phyloP scores from a whole-genome alignment of 1,140 invertebrate genomes.

The Macrobrachium rosenbergii region DNA sequence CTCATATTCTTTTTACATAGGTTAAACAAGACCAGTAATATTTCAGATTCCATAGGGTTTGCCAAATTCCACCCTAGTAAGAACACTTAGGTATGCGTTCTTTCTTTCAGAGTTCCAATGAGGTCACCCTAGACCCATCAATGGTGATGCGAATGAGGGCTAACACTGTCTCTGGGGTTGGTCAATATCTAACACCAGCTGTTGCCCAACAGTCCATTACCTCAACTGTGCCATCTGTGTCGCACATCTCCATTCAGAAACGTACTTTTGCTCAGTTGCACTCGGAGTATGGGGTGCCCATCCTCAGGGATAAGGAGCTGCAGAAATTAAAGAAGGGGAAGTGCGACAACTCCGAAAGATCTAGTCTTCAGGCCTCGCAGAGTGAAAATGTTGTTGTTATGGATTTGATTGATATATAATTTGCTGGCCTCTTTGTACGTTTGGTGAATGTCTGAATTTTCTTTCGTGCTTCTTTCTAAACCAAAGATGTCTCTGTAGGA shows the following conservation, averaged over 20 bases:
- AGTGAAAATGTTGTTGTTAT: no score
- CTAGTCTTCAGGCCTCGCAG: no score
- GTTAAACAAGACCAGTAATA: not conserved
- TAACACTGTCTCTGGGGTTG: constrained; percentile 51
- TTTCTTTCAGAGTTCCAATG: constrained; percentile 44
- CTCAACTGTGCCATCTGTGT: not conserved
- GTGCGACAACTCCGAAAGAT: not conserved
- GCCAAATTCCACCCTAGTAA: not conserved
- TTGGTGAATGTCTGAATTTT: no score
- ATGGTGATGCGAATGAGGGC: constrained; percentile 54
- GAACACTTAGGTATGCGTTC: not conserved
- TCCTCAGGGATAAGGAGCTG: constrained; percentile 39
- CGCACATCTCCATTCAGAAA: constrained; percentile 40
- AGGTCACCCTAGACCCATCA: constrained; percentile 45
- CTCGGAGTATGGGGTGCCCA: constrained; percentile 46
- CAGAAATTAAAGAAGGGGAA: constrained; percentile 16
- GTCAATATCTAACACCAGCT: constrained; percentile 33
- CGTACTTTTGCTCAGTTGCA: constrained; percentile 53
- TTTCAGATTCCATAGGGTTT: not conserved
- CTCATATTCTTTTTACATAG: no score
- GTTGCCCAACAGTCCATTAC: constrained; percentile 9
- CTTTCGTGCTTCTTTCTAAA: no score
- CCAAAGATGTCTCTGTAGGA: no score
- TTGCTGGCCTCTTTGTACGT: no score
- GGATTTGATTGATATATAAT: no score